Percentiles rank a stretch among this genome's conserved stretches.
phyloP scores from a whole-genome alignment of 35 echinoderm and acorn worm genomes.

The Patiria miniata region DNA sequence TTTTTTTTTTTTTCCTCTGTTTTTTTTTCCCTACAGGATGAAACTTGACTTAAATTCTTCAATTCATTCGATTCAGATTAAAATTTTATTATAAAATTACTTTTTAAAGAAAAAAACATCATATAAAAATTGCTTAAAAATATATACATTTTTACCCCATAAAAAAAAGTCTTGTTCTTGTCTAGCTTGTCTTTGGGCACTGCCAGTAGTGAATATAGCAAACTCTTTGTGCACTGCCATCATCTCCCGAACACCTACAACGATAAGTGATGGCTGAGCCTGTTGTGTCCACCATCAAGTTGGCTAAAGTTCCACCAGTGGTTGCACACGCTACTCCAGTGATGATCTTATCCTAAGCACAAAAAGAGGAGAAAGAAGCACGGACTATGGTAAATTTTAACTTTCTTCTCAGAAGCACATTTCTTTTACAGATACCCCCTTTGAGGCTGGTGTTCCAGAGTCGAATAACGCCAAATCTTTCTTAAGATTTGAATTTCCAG shows the following conservation, averaged over 20 bases:
- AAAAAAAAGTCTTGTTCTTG: neutral
- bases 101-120: no score
- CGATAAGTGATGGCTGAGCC: neutral
- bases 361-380: neutral
- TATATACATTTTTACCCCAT: no score
- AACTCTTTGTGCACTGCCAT: neutral
- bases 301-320: conserved; percentile 3
- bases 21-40: no score
- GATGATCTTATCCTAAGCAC: conserved; percentile 31
- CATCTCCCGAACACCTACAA: neutral
- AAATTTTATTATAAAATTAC: no score
- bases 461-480: neutral
- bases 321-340: conserved; percentile 31
- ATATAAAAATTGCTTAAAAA: no score
- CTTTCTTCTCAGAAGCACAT: neutral
- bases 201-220: conserved; percentile 44
- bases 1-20: no score
- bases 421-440: neutral
- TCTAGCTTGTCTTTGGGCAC: conserved; percentile 13
- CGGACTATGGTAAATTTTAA: neutral
- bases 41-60: no score
- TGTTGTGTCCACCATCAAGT: neutral
- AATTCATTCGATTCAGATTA: no score
- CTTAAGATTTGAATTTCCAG: neutral
- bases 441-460: neutral